Conservation (phyloP, 30 jellyfish, hydroid and myxozoan genomes). For the Rhopilema esculentum region DNA sequence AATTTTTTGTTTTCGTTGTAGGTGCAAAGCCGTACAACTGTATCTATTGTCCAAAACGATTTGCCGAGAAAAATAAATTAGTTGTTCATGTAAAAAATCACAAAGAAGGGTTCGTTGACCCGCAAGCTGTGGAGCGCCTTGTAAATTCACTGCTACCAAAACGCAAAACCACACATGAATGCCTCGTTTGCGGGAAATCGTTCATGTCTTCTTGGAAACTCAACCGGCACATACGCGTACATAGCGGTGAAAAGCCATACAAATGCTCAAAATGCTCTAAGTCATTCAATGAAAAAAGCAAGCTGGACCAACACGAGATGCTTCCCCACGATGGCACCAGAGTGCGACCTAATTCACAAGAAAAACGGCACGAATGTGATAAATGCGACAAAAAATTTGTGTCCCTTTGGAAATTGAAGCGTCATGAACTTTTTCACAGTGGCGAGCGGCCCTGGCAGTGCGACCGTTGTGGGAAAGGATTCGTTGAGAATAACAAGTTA, state of each 20-base stretch:
- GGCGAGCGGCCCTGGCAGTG: slow-evolving; percentile 78
- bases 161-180: slow-evolving; percentile 59
- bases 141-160: slow-evolving; percentile 59
- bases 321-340: slow-evolving; percentile 67
- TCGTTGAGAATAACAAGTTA: slow-evolving; percentile 67
- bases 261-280: slow-evolving; percentile 57
- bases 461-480: slow-evolving; percentile 68
- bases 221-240: slow-evolving; percentile 64
- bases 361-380: slow-evolving; percentile 54
- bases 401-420: slow-evolving; percentile 63
- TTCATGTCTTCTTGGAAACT: slow-evolving; percentile 74
- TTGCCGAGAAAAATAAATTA: slow-evolving; percentile 71
- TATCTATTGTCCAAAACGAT: slow-evolving; percentile 74
- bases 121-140: slow-evolving; percentile 70
- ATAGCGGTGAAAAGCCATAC: slow-evolving; percentile 76
- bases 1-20: background rate
- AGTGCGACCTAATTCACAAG: slow-evolving; percentile 18
- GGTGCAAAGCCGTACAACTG: slow-evolving; percentile 81
- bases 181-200: slow-evolving; percentile 53
- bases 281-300: slow-evolving; percentile 66
- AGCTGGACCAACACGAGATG: slow-evolving; percentile 55
- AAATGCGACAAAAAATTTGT: slow-evolving; percentile 65
- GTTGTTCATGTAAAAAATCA: slow-evolving; percentile 59
- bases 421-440: slow-evolving; percentile 64
- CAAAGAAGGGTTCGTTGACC: slow-evolving; percentile 70